Base-by-base conservation (phyloP, 2,113 vertebrate species). In the Oceanites oceanicus region DNA sequence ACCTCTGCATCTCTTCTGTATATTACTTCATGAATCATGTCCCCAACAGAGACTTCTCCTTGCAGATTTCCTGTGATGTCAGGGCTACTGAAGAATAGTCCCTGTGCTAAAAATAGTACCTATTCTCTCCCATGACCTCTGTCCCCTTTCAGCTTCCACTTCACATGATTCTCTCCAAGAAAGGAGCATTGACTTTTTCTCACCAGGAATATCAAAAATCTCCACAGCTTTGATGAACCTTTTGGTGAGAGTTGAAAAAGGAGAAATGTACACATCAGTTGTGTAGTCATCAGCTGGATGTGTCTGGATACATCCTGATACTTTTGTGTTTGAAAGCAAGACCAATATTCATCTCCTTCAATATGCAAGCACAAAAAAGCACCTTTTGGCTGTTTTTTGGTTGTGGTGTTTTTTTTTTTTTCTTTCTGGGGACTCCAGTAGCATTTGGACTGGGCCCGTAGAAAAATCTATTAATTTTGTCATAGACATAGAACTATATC, bases 131-230 rank as follows among this genome's bases (percentile, higher is more conserved):
- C 65, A 40, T 93, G 90, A 81, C 77, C 93, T 95, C 90, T 91
- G 72, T 91, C 86, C 76, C 72, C 90, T 95, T 96, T 95, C 92
- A 93, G 85, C 86, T 92, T 95, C 66, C 63, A 90, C 52, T 92
- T 95, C 85, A 90, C 49, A 67, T 88, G 85, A 76, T 92, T 73
- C 84, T 71, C 74, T 92, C 84, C 81, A 85, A 87, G 86, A 96
- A 61, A 81, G 61, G 47, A 92, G 74, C 86, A 92, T 49, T 91
- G 96, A 94, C 84, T 90, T 91, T 22, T 0, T 70, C 88, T 88
- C 80, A 81, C 77, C 73, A 82, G 74, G 94, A 96, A 72, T 87
- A 96, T 89, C 96, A 97, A 96, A 94, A 66, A 76, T 73, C 94
- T 95, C 73, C 77, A 82, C 49, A 88, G 84, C 78, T 96, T 91